Conservation (phyloP, 2,113 vertebrate genomes). For the Mystacornis crossleyi region DNA sequence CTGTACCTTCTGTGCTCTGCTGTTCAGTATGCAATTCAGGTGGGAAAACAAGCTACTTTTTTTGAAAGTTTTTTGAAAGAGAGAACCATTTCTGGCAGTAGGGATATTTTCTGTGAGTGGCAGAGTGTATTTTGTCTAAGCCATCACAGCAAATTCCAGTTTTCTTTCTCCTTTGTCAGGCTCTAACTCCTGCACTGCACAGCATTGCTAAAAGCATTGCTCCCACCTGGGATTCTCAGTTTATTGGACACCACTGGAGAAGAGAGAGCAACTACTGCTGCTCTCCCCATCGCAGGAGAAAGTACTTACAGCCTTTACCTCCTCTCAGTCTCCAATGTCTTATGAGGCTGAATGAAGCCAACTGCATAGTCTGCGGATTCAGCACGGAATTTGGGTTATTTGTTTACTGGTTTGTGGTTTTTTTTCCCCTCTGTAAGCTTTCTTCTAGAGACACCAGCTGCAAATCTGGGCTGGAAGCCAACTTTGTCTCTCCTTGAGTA, state of each 20-base stretch:
- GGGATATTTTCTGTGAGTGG: not conserved
- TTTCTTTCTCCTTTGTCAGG: not conserved
- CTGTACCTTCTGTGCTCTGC: not conserved
- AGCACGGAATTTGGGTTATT: not conserved
- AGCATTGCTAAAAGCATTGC: not conserved
- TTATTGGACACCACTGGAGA: not conserved
- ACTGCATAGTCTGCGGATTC: not conserved
- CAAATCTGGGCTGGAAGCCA: conserved; percentile 34
- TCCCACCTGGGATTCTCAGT: not conserved
- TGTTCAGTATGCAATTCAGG: not conserved
- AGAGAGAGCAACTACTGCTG: not conserved
- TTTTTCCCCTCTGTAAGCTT: conserved; percentile 30
- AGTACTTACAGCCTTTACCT: not conserved
- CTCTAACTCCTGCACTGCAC: not conserved
- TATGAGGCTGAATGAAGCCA: not conserved
- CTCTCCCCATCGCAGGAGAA: not conserved
- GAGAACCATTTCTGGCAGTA: not conserved
- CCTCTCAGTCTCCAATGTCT: not conserved
- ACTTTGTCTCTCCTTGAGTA: conserved; percentile 16
- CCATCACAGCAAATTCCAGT: not conserved
- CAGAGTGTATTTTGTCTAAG: not conserved
- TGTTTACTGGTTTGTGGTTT: not conserved
- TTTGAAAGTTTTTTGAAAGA: not conserved
- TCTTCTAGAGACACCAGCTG: conserved; percentile 53
- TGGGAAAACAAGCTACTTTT: not conserved